phyloP scores from a whole-genome alignment of 2,888 invertebrate genomes.

The Molanna angustata region DNA sequence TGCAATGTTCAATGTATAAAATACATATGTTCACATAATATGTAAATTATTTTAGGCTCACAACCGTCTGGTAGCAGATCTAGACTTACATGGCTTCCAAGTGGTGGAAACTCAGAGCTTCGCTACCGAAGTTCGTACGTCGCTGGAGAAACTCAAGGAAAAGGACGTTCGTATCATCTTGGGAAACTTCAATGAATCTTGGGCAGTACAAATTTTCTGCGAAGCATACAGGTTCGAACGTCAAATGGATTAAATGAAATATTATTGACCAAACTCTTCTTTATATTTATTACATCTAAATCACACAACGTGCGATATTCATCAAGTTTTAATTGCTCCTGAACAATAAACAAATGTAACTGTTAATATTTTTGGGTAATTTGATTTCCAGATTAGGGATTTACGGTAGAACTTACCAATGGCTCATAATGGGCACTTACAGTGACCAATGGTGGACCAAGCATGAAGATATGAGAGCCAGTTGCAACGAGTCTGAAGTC shows the following conservation, averaged over 20 bases:
- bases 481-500: slow-evolving; percentile 72
- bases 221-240: slow-evolving; percentile 72
- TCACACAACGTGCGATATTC: no score
- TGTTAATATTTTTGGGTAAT: no score
- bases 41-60: slow-evolving; percentile 61
- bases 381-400: slow-evolving; percentile 70
- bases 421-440: slow-evolving; percentile 91
- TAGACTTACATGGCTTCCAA: slow-evolving; percentile 77
- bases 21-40: not conserved
- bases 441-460: slow-evolving; percentile 74
- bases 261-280: no score
- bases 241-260: no score
- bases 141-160: slow-evolving; percentile 76
- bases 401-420: slow-evolving; percentile 91
- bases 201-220: slow-evolving; percentile 87
- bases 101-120: slow-evolving; percentile 90
- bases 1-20: no score
- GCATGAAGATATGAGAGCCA: slow-evolving; percentile 46
- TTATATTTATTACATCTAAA: no score
- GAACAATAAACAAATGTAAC: no score
- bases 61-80: slow-evolving; percentile 81
- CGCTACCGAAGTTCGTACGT: slow-evolving; percentile 80
- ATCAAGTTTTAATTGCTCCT: no score
- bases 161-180: slow-evolving; percentile 94
- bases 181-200: slow-evolving; percentile 93